Percentiles rank a stretch among this genome's conserved stretches.
Evolutionary conservation across 1,140 invertebrate genomes (phyloP).

Genomic region (Riptortus pedestris): DNA sequence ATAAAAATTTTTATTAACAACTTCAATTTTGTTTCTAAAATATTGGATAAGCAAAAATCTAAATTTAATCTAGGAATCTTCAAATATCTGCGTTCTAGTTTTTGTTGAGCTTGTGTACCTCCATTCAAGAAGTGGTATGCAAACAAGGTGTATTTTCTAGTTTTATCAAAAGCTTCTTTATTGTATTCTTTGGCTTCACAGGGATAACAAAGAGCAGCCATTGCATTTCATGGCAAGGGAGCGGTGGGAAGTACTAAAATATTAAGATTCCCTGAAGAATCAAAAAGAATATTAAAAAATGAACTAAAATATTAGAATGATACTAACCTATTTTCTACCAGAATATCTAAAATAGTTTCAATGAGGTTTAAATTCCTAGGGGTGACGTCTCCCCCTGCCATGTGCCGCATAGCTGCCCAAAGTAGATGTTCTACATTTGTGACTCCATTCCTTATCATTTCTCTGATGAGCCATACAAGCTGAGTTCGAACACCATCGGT

Average conservation of each 20-base stretch:
- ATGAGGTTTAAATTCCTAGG: constrained; percentile 80
- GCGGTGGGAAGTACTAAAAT: too few relatives aligned
- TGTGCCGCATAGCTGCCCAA: constrained; percentile 83
- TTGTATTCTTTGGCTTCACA: constrained; percentile 48
- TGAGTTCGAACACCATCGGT: constrained; percentile 68
- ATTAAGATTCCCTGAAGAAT: neutral
- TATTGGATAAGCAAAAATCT: too few relatives aligned
- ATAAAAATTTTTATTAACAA: too few relatives aligned
- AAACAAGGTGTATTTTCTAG: constrained; percentile 52
- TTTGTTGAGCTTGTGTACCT: too few relatives aligned
- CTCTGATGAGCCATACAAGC: constrained; percentile 70
- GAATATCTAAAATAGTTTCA: constrained; percentile 84
- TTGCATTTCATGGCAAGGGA: too few relatives aligned
- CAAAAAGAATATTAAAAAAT: neutral
- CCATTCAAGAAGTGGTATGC: constrained; percentile 63
- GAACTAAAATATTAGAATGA: neutral
- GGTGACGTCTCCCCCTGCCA: constrained; percentile 86
- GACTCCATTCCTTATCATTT: constrained; percentile 83
- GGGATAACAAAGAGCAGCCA: constrained; percentile 56
- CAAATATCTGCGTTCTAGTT: too few relatives aligned
- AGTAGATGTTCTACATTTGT: constrained; percentile 77
- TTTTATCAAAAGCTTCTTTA: constrained; percentile 40
- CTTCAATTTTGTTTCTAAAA: too few relatives aligned
- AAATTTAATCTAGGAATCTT: too few relatives aligned
- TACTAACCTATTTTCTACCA: constrained; percentile 64